Evolutionary conservation across 1,140 invertebrate species (phyloP).

Genomic region (Ephestia elutella): DNA sequence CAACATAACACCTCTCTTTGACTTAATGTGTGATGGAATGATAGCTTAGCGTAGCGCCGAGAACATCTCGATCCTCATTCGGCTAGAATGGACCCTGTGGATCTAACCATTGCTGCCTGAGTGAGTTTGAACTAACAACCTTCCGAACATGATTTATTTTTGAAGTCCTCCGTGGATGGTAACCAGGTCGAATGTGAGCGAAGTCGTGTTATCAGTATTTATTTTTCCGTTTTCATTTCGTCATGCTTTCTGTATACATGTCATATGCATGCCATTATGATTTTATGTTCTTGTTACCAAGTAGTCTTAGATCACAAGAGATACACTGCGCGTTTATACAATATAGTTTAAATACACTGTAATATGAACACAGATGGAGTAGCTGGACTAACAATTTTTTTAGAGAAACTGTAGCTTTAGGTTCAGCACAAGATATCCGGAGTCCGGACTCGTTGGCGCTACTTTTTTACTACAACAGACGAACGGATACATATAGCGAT

Average conservation of each 20-base stretch:
- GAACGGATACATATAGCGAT: slow-evolving; percentile 19
- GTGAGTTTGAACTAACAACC: slow-evolving; percentile 68
- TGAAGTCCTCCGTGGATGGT: slow-evolving; percentile 58
- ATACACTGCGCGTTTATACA: slow-evolving; percentile 3
- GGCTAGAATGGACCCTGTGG: slow-evolving; percentile 40
- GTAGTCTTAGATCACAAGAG: slow-evolving; percentile 33
- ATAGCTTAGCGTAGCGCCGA: slow-evolving; percentile 60
- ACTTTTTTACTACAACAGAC: slow-evolving; percentile 72
- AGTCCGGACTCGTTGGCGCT: slow-evolving; percentile 52
- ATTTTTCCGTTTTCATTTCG: slow-evolving; percentile 41
- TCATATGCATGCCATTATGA: slow-evolving; percentile 66
- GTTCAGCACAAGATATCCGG: slow-evolving; percentile 21
- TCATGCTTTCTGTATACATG: slow-evolving; percentile 63
- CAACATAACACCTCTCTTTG: slow-evolving; percentile 67
- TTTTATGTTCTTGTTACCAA: slow-evolving; percentile 38
- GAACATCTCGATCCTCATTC: slow-evolving; percentile 43
- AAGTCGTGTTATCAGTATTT: slow-evolving; percentile 22
- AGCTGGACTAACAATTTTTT: slow-evolving; percentile 62
- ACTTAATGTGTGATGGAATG: slow-evolving; percentile 69
- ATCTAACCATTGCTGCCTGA: slow-evolving; percentile 72
- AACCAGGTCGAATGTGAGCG: slow-evolving; percentile 23
- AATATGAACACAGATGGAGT: slow-evolving; percentile 44
- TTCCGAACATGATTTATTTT: slow-evolving; percentile 68
- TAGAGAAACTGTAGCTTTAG: slow-evolving; percentile 27
- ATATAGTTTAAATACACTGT: slow-evolving; percentile 36